These are phyloP conservation scores for Ammodytes dubius DNA, from an alignment of 2,113 vertebrate species.

Conservation along the genomic window DNA sequence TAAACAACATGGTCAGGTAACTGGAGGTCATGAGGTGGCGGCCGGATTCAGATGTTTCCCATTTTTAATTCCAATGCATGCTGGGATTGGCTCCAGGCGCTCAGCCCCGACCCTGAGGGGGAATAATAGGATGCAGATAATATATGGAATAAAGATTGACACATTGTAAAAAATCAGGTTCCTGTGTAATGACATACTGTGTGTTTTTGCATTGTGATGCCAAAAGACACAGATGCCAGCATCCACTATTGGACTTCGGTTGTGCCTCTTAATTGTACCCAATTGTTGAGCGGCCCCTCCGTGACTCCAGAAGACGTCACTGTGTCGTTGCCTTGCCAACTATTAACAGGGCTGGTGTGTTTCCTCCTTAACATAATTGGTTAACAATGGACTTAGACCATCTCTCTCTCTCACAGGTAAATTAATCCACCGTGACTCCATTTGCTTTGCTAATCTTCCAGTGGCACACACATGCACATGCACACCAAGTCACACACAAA, in stretches of 20 bases:
- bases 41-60: neutral
- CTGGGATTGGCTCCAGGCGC: neutral
- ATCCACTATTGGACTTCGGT: neutral
- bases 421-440: constrained; percentile 46
- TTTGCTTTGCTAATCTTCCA: constrained; percentile 69
- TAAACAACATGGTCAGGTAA: neutral
- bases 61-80: neutral
- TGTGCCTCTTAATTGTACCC: constrained; percentile 30
- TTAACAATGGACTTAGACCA: constrained; percentile 5
- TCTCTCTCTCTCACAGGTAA: constrained; percentile 49
- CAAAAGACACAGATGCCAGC: neutral
- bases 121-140: neutral
- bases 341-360: constrained; percentile 21
- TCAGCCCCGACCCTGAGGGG: neutral
- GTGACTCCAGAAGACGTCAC: constrained; percentile 41
- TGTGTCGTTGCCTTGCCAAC: constrained; percentile 19
- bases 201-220: neutral
- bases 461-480: constrained; percentile 65
- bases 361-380: constrained; percentile 1
- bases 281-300: constrained; percentile 31
- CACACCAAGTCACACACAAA: constrained; percentile 50
- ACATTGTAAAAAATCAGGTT: neutral
- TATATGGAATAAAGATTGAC: neutral
- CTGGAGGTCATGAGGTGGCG: neutral
- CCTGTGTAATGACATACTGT: neutral